Evolutionary conservation across 2,888 invertebrate species (phyloP), one percentile per base, ranked within the genome.

Genomic region (Desoria tigrina): DNA sequence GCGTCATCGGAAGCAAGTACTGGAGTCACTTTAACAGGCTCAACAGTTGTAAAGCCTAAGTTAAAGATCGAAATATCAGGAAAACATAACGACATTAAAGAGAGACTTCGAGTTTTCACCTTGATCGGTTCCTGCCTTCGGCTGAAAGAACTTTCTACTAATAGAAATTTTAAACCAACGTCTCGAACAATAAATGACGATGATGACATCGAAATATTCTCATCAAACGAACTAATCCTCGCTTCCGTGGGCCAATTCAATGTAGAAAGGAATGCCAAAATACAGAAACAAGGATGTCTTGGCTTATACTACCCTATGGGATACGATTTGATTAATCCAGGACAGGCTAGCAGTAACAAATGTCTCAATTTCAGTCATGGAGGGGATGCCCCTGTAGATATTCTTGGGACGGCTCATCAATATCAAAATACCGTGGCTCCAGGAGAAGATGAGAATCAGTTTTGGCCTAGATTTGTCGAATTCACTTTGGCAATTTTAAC

Each of bases 401-500:
- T 21, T 45, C n/a, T 21, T 45, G 45, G 16, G 4, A 45, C 21
- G 6, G 16, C 21, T 18, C 16, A 45, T 45, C 21, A 21, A 16
- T 45, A 16, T 6, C 21, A 16, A 45, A 45, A 6, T 45, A 6
- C 45, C 16, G 45, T 3, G 45, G 21, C n/a, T 45, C 16, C 16
- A 21, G 45, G 16, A 6, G 45, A 45, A 45, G n/a, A 45, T 16
- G 45, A 45, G 16, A 21, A 21, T 16, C 16, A 45, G n/a, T 67
- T 75, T 70, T 83, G 90, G 65, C 82, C 84, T 62, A 83, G 83
- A 57, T 89, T 90, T 78, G 82, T 88, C 32, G 82, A 85, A 66
- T 85, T 86, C 39, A 81, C 93, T 53, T 83, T 92, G 81, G 90
- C 92, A 0, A 81, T 94, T 26, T 82, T 94, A 62, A 84, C 89